Evolutionary conservation across 2,888 invertebrate genomes (phyloP), one percentile per base, ranked within the genome.

Genomic region (Toxonevra muliebris): DNA sequence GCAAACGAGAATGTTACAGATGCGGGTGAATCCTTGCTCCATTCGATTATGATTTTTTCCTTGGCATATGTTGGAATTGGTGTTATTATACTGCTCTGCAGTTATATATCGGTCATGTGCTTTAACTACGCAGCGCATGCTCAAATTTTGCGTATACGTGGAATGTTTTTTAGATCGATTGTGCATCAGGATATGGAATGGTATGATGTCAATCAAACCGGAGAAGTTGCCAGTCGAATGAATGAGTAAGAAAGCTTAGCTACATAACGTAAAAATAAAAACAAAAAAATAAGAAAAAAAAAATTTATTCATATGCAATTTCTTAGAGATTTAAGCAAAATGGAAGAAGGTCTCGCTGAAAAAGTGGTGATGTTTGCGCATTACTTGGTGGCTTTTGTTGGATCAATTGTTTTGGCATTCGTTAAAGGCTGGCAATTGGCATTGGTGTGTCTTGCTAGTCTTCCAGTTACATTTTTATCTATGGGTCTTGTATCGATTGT

Each of bases 271-370:
- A n/a, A n/a, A n/a, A n/a, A n/a, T n/a, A n/a, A n/a, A n/a, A n/a
- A n/a, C n/a, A n/a, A n/a, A n/a, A n/a, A n/a, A n/a, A n/a, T 65
- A 30, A 30, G 30, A 13, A 17, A 60, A 54, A 10, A 42, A 17
- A 61, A 58, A 30, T 30, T 9, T 17, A 48, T 19, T 13, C n/a
- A 43, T 61, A 2, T 20, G 45, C 11, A 19, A 68, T 60, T 64
- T 76, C 80, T 43, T 79, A 93, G 92, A 76, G 92, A 92, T 83
- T 86, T 93, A 0, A 86, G 88, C 3, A 93, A 92, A 85, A 86
- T 94, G 72, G 93, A 94, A 84, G 93, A 93, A 73, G 95, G 94
- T 12, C 89, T 94, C 52, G 94, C 93, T 0, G 95, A 95, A 81
- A 95, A 95, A 80, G 86, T 93, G 43, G 89, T 90, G 0, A 90